Evolutionary conservation across 2,888 invertebrate species (phyloP), one percentile per base, ranked within the genome.

Genomic region (Epinotia demarniana): DNA sequence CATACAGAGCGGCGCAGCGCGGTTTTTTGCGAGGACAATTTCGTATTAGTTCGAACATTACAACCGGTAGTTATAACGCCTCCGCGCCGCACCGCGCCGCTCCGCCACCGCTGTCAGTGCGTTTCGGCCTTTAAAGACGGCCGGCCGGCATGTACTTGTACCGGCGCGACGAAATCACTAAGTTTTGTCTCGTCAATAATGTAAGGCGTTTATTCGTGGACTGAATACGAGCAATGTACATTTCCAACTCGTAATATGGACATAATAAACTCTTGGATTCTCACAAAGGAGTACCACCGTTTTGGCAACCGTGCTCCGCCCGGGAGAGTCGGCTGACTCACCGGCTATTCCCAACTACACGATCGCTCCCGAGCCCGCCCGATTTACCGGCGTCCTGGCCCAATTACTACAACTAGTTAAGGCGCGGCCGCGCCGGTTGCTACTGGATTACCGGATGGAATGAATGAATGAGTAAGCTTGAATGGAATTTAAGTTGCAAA

Each of bases 261-360:
- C 53, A 6, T 53, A 53, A 9, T 53, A n/a, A 63, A 19, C 9
- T 16, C 33, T 33, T 61, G 13, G 63, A 53, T 6, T n/a, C 13
- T 63, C 49, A 53, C 53, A 27, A 49, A 23, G 66, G 63, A 23
- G 63, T 64, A 64, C 64, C 8, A 43, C 9, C 43, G 23, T 60
- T 58, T 69, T 57, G 69, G 69, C 69, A 73, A 55, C 55, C 13
- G 9, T 57, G 49, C 13, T 57, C n/a, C 46, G 57, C 62, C 60
- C 75, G 70, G 74, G 75, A 70, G 69, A 75, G 60, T 66, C 75
- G 27, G 75, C 78, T 67, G 82, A 92, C 91, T 92, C 80, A 92
- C 91, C 39, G 75, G 66, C 75, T 64, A 70, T 70, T 63, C 74
- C 74, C 69, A 68, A 73, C 73, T 9, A 18, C 53, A 19, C 53